Conservation (phyloP, 2,888 invertebrate genomes). For the Aleiodes alternator region DNA sequence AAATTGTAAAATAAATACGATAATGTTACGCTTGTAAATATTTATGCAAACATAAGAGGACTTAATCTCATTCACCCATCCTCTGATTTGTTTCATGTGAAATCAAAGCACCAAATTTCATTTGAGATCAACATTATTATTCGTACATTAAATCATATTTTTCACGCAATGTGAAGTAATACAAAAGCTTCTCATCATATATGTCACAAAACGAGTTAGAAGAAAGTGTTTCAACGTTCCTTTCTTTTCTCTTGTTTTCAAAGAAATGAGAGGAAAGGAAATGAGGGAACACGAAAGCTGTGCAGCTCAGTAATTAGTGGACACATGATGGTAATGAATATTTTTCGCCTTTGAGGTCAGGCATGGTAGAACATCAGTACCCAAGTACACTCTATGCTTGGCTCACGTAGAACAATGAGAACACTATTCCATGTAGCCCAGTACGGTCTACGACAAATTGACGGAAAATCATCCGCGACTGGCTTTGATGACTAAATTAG, state of each 20-base stretch:
- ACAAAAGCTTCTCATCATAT: too few relatives aligned
- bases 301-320: conserved; percentile 52
- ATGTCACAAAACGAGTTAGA: too few relatives aligned
- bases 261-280: conserved; percentile 40
- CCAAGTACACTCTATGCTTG: conserved; percentile 61
- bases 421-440: conserved; percentile 60
- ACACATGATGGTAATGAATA: conserved; percentile 65
- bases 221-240: not conserved
- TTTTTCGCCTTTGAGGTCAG: conserved; percentile 62
- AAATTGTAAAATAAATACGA: conserved; percentile 73
- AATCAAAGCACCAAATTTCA: not conserved
- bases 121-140: too few relatives aligned
- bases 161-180: too few relatives aligned
- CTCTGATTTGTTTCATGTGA: not conserved
- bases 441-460: conserved; percentile 66
- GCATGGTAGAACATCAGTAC: conserved; percentile 56
- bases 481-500: conserved; percentile 74
- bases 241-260: not conserved
- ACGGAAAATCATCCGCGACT: conserved; percentile 69
- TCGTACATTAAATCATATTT: too few relatives aligned
- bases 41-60: conserved; percentile 37
- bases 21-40: conserved; percentile 73
- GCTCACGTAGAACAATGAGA: conserved; percentile 60
- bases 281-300: conserved; percentile 43
- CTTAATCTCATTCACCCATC: not conserved